These are phyloP conservation scores for Phacellophora camtschatica DNA, from an alignment of 30 jellyfish, hydroid and myxozoan genomes.

Conservation along the genomic window DNA sequence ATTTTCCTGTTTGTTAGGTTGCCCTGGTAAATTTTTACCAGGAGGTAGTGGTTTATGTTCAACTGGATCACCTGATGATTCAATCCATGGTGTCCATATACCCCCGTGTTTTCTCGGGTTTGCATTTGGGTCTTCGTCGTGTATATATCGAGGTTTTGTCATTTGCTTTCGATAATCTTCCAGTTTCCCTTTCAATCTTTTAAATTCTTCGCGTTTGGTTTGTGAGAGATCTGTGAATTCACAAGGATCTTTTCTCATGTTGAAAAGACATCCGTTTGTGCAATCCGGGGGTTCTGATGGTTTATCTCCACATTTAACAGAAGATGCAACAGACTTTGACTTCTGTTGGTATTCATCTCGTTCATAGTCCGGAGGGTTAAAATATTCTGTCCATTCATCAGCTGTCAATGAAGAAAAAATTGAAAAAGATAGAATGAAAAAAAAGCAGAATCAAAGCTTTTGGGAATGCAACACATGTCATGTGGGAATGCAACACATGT, in stretches of 20 bases:
- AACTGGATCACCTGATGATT: slow-evolving; percentile 37
- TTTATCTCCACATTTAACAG: slow-evolving; percentile 35
- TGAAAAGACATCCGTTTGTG: slow-evolving; percentile 62
- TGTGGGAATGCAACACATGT: no score
- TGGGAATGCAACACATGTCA: background rate
- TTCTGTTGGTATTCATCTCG: slow-evolving; percentile 23
- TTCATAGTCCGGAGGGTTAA: slow-evolving; percentile 68
- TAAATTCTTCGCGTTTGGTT: background rate
- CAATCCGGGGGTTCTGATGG: slow-evolving; percentile 51
- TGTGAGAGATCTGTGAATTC: slow-evolving; percentile 71
- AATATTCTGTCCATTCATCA: slow-evolving; percentile 67
- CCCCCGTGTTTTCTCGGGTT: slow-evolving; percentile 85
- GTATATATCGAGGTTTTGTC: slow-evolving; percentile 72
- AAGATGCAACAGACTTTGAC: background rate
- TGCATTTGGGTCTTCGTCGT: slow-evolving; percentile 73
- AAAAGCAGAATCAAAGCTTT: background rate
- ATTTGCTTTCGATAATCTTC: slow-evolving; percentile 51
- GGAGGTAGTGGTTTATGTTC: slow-evolving; percentile 56
- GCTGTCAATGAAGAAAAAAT: background rate
- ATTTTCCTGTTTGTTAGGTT: background rate
- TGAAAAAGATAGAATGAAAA: background rate
- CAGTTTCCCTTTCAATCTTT: slow-evolving; percentile 11
- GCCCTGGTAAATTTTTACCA: slow-evolving; percentile 31
- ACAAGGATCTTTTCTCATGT: slow-evolving; percentile 80
- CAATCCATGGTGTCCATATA: slow-evolving; percentile 93